Base-by-base conservation (phyloP, 2,888 invertebrate genomes). In the Andricus curvator region DNA sequence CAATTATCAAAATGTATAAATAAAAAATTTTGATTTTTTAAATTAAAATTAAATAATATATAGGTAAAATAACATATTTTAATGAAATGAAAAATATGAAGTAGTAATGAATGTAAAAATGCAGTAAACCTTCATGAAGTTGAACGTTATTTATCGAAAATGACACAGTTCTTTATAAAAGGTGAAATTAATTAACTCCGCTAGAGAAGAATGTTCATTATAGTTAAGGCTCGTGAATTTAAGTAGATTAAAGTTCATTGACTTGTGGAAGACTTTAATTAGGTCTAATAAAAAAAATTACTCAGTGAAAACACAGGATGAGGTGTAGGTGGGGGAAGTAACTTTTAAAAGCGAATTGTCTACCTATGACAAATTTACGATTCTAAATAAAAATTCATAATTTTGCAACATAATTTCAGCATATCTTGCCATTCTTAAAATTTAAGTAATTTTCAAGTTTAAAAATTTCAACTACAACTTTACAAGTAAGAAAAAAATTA, bases 181-280 rank as follows among this genome's bases (percentile, higher is more conserved):
- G 68, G 68, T 77, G 62, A 68, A 62, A 68, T 67, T 65, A 33
- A 77, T 76, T 76, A 79, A 20, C 22, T 48, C 62, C 22, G 33
- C 51, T 66, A 22, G 8, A 41, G 76, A 74, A 79, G 3, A 65
- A 65, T 60, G 37, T 51, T 79, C 64, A 74, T 74, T 79, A 74
- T 62, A 64, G 37, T 67, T 29, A 41, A 51, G 68, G 20, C 48
- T 70, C 15, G 17, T 48, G 48, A 51, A 70, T 44, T 48, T 48
- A 25, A 70, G 68, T 22, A 70, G 22, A 25, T 70, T 70, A 65
- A 70, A 70, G 51, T 70, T 29, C 70, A 29, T 70, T 70, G 70
- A 70, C 70, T 48, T 44, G 29, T 22, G 29, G 48, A 13, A 20
- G 33, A 29, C 37, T n/a, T 44, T 51, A 68, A 68, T 70, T 1